Evolutionary conservation across 2,113 vertebrate species (phyloP).

Genomic region (Apus apus): DNA sequence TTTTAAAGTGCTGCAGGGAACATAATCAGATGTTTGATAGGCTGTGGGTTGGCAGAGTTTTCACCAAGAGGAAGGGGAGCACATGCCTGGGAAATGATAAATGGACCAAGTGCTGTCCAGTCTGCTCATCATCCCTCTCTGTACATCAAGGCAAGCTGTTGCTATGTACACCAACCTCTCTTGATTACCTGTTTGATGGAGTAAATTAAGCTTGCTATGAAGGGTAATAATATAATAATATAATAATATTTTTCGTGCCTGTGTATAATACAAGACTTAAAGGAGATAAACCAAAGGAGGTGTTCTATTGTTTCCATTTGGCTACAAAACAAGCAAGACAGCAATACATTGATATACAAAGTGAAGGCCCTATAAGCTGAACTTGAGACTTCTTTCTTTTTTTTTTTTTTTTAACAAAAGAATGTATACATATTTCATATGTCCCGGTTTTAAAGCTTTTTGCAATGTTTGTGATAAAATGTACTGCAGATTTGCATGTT

Average conservation of each 20-base stretch:
- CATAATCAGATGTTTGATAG: neutral
- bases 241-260: neutral
- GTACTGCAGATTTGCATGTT: constrained; percentile 60
- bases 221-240: neutral
- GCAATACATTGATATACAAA: neutral
- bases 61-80: neutral
- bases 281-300: neutral
- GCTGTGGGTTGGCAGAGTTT: neutral
- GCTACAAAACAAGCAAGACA: constrained; percentile 32
- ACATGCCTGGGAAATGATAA: neutral
- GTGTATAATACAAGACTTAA: neutral
- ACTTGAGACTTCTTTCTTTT: neutral
- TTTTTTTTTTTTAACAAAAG: neutral
- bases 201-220: neutral
- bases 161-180: neutral
- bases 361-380: constrained; percentile 26
- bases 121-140: neutral
- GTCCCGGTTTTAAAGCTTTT: constrained; percentile 56
- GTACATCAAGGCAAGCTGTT: neutral
- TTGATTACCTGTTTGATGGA: neutral
- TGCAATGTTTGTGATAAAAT: constrained; percentile 64
- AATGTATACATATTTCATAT: constrained; percentile 59
- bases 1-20: neutral
- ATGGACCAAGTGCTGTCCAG: neutral
- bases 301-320: constrained; percentile 18